phyloP scores from a whole-genome alignment of 2,797 vertebrate genomes.

The Selene dorsalis region DNA sequence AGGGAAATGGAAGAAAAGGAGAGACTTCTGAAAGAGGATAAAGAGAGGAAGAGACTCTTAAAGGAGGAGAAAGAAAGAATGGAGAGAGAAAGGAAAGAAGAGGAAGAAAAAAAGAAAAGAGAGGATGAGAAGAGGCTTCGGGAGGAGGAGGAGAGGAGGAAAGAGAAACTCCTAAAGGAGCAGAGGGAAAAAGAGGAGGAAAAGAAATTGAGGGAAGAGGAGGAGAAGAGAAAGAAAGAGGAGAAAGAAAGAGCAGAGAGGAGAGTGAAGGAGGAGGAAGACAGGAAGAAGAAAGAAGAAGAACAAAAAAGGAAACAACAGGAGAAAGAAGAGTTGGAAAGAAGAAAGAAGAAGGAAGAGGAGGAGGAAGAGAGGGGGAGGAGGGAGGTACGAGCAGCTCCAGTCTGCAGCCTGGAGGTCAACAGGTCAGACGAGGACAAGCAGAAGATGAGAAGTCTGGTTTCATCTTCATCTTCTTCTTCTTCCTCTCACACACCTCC shows the following conservation, averaged over 20 bases:
- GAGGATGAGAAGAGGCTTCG: neutral
- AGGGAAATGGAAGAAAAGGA: neutral
- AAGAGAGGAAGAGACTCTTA: neutral
- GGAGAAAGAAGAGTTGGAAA: constrained; percentile 21
- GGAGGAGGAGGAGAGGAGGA: constrained; percentile 34
- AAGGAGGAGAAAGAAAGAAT: neutral
- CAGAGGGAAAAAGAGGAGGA: constrained; percentile 21
- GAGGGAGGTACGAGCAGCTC: constrained; percentile 16
- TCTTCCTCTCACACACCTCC: constrained; percentile 10
- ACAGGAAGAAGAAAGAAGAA: constrained; percentile 4
- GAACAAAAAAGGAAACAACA: constrained; percentile 17
- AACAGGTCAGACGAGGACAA: constrained; percentile 83
- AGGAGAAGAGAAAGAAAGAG: constrained; percentile 22
- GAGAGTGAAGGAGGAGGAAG: constrained; percentile 15
- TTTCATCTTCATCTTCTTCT: constrained; percentile 10
- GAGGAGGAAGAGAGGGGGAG: constrained; percentile 30
- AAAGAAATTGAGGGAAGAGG: constrained; percentile 18
- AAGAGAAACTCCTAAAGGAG: constrained; percentile 24
- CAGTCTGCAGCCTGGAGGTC: constrained; percentile 32
- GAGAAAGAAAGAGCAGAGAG: constrained; percentile 37
- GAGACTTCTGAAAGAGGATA: neutral
- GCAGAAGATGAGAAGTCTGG: constrained; percentile 70
- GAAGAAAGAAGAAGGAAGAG: constrained; percentile 6
- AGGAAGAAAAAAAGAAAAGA: neutral
- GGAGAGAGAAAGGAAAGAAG: neutral